Evolutionary conservation across 2,888 invertebrate species (phyloP).

Genomic region (Erebia epiphron): DNA sequence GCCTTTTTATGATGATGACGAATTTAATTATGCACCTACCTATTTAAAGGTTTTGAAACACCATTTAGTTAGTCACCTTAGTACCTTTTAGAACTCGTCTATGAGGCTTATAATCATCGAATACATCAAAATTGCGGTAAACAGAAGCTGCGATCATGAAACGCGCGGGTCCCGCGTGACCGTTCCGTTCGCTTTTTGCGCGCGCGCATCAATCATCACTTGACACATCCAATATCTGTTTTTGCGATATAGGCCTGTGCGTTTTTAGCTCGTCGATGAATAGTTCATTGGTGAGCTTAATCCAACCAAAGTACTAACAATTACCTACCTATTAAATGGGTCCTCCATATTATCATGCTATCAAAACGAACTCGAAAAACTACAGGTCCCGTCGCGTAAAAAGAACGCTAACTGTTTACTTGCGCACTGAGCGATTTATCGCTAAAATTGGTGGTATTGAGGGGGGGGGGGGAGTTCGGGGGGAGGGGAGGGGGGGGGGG

Average conservation of each 20-base stretch:
- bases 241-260: conserved; percentile 56
- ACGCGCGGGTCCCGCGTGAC: conserved; percentile 58
- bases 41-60: no score
- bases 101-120: conserved; percentile 15
- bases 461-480: no score
- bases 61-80: background rate
- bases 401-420: no score
- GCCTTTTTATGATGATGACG: no score
- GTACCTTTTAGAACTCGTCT: background rate
- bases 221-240: conserved; percentile 82
- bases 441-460: no score
- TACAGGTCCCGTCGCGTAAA: no score
- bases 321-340: no score
- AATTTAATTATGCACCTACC: no score
- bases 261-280: conserved; percentile 40
- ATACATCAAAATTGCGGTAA: conserved; percentile 41
- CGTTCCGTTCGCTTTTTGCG: conserved; percentile 73
- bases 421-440: no score
- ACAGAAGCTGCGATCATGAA: conserved; percentile 45
- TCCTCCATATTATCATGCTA: no score
- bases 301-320: background rate
- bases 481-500: no score
- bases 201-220: conserved; percentile 76
- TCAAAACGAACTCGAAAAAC: no score
- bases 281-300: conserved; percentile 35